Conservation (phyloP, 2,888 invertebrate genomes). For the Pyralis farinalis region DNA sequence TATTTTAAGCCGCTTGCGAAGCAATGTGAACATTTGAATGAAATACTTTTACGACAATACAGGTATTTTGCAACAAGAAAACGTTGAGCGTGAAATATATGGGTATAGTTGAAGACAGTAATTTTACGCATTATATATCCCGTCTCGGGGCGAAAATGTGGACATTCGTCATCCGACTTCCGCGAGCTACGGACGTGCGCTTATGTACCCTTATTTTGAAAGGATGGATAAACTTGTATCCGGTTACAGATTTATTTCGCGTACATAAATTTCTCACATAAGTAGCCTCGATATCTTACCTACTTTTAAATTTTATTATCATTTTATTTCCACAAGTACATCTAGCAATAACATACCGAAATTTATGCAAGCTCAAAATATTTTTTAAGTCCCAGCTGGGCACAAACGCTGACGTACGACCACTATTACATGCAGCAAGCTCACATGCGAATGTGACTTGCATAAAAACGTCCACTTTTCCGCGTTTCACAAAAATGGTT, state of each 20-base stretch:
- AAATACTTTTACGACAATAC: conserved; percentile 33
- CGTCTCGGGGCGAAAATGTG: conserved; percentile 54
- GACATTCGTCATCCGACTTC: conserved; percentile 67
- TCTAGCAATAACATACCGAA: neutral
- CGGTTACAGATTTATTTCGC: conserved; percentile 62
- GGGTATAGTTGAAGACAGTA: conserved; percentile 65
- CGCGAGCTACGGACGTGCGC: conserved; percentile 40
- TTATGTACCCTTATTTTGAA: conserved; percentile 54
- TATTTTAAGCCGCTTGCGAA: no score
- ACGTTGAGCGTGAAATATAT: conserved; percentile 44
- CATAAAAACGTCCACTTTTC: conserved; percentile 36
- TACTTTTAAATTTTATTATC: neutral
- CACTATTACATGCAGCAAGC: conserved; percentile 32
- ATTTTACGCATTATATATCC: conserved; percentile 76
- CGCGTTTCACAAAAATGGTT: conserved; percentile 46
- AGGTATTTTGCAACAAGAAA: conserved; percentile 30
- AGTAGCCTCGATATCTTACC: conserved; percentile 11
- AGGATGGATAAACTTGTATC: conserved; percentile 63
- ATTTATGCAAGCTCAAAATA: conserved; percentile 5
- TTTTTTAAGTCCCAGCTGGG: conserved; percentile 29
- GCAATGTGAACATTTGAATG: conserved; percentile 26
- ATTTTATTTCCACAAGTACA: neutral
- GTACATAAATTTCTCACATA: conserved; percentile 45
- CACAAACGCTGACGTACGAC: conserved; percentile 36
- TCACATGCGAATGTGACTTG: conserved; percentile 50